Conservation (phyloP, 2,113 vertebrate species). For the Heterocephalus glaber region DNA sequence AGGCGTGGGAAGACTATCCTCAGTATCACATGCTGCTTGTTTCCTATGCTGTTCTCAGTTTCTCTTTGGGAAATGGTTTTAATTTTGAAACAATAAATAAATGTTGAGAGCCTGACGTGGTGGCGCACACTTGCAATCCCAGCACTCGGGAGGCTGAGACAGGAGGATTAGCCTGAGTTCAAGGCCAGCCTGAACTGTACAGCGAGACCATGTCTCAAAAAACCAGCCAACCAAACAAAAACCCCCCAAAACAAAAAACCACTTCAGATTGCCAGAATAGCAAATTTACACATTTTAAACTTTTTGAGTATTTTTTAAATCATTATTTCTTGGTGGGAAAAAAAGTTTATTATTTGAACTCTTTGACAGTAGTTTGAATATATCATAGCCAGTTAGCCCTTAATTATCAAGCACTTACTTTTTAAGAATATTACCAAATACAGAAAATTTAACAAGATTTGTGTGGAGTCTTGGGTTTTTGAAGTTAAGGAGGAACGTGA, state of each 20-base stretch:
- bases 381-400: neutral
- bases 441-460: neutral
- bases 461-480: neutral
- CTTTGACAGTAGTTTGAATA: neutral
- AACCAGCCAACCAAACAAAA: neutral
- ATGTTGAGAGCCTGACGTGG: neutral
- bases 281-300: neutral
- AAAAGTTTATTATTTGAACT: neutral
- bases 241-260: neutral
- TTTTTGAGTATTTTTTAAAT: neutral
- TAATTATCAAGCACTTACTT: neutral
- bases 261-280: conserved; percentile 4
- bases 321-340: neutral
- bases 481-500: neutral
- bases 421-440: neutral
- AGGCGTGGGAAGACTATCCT: neutral
- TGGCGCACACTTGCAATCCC: neutral
- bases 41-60: neutral
- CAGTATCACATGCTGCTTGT: neutral
- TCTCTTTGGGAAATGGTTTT: neutral
- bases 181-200: neutral
- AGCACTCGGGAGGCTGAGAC: neutral
- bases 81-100: neutral
- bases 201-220: neutral
- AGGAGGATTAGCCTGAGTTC: neutral